Evolutionary conservation across 2,888 invertebrate genomes (phyloP).

Genomic region (Himalopsyche japonica): DNA sequence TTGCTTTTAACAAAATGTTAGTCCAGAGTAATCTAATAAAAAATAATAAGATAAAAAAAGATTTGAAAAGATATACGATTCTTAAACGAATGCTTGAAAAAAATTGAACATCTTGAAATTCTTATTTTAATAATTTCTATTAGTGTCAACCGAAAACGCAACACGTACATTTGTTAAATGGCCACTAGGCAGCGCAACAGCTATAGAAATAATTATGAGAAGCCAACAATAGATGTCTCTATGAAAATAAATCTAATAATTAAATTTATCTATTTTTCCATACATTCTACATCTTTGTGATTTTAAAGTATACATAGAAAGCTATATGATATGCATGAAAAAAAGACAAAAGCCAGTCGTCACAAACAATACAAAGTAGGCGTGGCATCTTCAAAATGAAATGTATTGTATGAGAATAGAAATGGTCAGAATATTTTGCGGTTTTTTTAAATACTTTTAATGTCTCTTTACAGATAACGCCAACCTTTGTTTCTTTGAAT

Average conservation of each 20-base stretch:
- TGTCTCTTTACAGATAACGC: background rate
- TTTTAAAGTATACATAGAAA: background rate
- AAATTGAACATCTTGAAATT: too few species aligned
- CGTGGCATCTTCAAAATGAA: background rate
- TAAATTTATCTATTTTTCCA: too few species aligned
- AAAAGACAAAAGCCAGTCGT: background rate
- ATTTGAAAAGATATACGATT: too few species aligned
- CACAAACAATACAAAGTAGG: background rate
- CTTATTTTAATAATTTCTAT: too few species aligned
- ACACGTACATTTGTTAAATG: too few species aligned
- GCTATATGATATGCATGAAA: background rate
- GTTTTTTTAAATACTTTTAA: background rate
- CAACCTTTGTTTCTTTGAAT: background rate
- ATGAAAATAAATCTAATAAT: background rate
- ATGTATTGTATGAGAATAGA: background rate
- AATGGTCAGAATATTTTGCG: background rate
- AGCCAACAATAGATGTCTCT: background rate
- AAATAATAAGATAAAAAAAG: too few species aligned
- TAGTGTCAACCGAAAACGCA: too few species aligned
- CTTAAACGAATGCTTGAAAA: too few species aligned
- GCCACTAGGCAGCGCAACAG: too few species aligned
- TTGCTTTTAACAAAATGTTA: too few species aligned
- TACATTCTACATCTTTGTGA: background rate
- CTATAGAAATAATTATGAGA: background rate
- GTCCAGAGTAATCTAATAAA: too few species aligned